Evolutionary conservation across 2,888 invertebrate genomes (phyloP), one percentile per base, ranked within the genome.

Genomic region (Pammene aurita): DNA sequence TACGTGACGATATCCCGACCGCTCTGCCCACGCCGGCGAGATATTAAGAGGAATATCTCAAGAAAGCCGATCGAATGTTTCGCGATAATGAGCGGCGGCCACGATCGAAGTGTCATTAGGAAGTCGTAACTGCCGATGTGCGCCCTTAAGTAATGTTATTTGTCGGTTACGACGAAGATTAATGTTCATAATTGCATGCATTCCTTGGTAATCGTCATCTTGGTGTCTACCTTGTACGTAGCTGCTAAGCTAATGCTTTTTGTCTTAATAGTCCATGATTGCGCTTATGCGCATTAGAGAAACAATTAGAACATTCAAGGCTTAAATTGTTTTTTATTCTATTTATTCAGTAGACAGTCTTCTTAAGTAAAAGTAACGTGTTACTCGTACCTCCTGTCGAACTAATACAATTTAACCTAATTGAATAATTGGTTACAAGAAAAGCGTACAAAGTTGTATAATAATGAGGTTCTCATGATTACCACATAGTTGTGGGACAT

Each of bases 51-150:
- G 86, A 90, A 91, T 90, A 91, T 88, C 90, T 90, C 80, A 80
- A 81, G 78, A 79, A 82, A 84, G 84, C 83, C 87, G 90, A 92
- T 92, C 90, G 90, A 88, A 88, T 90, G 88, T 88, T 87, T 87
- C 81, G 84, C 87, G 89, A 89, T 92, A 92, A 92, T 92, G 92
- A 90, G 88, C 84, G 86, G 82, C 84, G 85, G 84, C 79, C 83
- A 83, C 85, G 88, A 89, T 90, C 91, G 90, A 88, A 89, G 91
- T 90, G 91, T 90, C 90, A 91, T 92, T 92, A 92, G 92, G 92
- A 92, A 92, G 91, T 89, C 89, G 88, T 89, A 89, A 87, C 86
- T 80, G 85, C 73, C 85, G 84, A 85, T 86, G 89, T 85, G 87
- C 84, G 87, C 89, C 87, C 85, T 84, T 84, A 80, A 89, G 89